Evolutionary conservation across 2,888 invertebrate species (phyloP).

Genomic region (Coenonympha arcania): DNA sequence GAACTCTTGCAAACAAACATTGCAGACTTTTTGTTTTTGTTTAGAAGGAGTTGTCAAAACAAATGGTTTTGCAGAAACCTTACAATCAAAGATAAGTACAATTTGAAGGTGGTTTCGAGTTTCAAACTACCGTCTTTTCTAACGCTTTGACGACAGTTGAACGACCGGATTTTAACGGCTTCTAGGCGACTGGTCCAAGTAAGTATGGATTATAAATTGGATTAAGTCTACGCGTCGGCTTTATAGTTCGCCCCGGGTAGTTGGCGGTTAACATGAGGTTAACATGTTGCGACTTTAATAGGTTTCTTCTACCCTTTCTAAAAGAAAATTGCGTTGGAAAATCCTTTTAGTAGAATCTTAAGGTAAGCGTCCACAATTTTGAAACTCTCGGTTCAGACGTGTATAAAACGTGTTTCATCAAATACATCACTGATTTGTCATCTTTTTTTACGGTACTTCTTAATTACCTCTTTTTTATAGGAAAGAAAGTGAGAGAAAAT

Average conservation of each 20-base stretch:
- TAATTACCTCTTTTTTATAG: no score
- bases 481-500: no score
- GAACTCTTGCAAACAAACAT: no score
- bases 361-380: no score
- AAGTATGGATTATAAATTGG: constrained; percentile 21
- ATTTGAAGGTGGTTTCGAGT: constrained; percentile 12
- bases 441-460: no score
- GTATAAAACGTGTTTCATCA: no score
- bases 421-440: no score
- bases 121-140: constrained; percentile 16
- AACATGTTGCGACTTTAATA: background rate
- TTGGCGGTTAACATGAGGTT: background rate
- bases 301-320: background rate
- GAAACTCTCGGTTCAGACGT: no score
- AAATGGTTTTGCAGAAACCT: constrained; percentile 14
- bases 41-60: background rate
- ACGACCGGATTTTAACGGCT: constrained; percentile 33
- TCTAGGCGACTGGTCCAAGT: constrained; percentile 25
- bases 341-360: no score
- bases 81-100: constrained; percentile 12
- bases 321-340: background rate
- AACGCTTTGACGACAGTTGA: constrained; percentile 21
- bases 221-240: constrained; percentile 27
- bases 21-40: no score
- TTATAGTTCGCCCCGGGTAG: background rate